Evolutionary conservation across 2,113 vertebrate genomes (phyloP).

Genomic region (Dasypus novemcinctus): DNA sequence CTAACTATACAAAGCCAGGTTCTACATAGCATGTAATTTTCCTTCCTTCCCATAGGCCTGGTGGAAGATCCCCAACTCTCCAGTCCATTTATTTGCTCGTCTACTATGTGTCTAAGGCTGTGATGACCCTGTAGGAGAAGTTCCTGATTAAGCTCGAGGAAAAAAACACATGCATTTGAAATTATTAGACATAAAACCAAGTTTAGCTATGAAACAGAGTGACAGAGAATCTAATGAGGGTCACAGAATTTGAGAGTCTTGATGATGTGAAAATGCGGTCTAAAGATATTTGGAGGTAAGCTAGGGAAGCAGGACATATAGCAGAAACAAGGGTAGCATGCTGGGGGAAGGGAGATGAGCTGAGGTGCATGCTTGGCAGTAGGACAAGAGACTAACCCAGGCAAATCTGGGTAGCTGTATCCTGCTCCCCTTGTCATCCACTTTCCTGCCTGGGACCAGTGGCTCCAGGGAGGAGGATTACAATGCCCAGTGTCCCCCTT

Average conservation of each 20-base stretch:
- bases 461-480: not conserved
- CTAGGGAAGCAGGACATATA: not conserved
- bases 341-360: not conserved
- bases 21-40: not conserved
- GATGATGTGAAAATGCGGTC: not conserved
- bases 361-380: not conserved
- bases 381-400: not conserved
- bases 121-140: not conserved
- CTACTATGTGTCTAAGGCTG: not conserved
- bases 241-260: not conserved
- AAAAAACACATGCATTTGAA: conserved; percentile 21
- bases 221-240: not conserved
- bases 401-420: not conserved
- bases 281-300: not conserved
- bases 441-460: not conserved
- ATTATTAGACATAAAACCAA: conserved; percentile 33
- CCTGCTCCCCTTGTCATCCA: not conserved
- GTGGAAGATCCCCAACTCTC: not conserved
- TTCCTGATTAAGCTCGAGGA: not conserved
- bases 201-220: not conserved
- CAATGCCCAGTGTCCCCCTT: not conserved
- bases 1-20: not conserved
- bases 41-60: not conserved
- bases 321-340: not conserved
- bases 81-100: not conserved